phyloP scores from a whole-genome alignment of 1,140 invertebrate species.

The Lasaia peninsularis region DNA sequence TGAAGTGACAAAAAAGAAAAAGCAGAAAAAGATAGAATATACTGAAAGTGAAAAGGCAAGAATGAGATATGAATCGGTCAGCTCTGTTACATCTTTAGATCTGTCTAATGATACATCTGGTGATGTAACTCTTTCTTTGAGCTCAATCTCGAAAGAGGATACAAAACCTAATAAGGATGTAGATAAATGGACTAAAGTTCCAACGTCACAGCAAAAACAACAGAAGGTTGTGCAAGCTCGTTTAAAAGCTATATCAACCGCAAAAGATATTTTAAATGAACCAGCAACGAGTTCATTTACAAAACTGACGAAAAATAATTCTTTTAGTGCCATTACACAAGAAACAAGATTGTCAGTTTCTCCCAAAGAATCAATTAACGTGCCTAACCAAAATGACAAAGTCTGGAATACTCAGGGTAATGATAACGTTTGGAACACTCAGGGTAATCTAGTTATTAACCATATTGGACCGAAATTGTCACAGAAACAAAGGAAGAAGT shows the following conservation, averaged over 20 bases:
- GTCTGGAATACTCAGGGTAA: constrained; percentile 36
- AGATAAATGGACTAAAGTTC: constrained; percentile 66
- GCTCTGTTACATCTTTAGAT: constrained; percentile 66
- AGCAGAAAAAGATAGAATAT: constrained; percentile 64
- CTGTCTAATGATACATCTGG: constrained; percentile 56
- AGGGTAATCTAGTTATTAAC: constrained; percentile 55
- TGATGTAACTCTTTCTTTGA: constrained; percentile 65
- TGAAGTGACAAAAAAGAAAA: constrained; percentile 59
- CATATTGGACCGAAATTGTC: constrained; percentile 77
- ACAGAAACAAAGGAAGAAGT: constrained; percentile 80
- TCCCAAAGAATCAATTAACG: not conserved
- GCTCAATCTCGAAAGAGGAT: constrained; percentile 52
- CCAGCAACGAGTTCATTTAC: constrained; percentile 51
- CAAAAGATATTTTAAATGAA: constrained; percentile 67
- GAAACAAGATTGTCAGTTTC: constrained; percentile 45
- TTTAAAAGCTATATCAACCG: constrained; percentile 68
- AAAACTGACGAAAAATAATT: constrained; percentile 58
- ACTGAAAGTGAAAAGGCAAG: constrained; percentile 68
- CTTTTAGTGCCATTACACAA: constrained; percentile 39
- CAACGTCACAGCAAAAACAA: constrained; percentile 62
- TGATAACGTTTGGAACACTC: constrained; percentile 20
- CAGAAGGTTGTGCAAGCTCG: constrained; percentile 71
- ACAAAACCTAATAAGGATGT: constrained; percentile 44
- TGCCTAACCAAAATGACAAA: constrained; percentile 6
- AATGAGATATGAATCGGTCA: constrained; percentile 71